Evolutionary conservation across 2,113 vertebrate genomes (phyloP).

Genomic region (Triplophysa siluroides): DNA sequence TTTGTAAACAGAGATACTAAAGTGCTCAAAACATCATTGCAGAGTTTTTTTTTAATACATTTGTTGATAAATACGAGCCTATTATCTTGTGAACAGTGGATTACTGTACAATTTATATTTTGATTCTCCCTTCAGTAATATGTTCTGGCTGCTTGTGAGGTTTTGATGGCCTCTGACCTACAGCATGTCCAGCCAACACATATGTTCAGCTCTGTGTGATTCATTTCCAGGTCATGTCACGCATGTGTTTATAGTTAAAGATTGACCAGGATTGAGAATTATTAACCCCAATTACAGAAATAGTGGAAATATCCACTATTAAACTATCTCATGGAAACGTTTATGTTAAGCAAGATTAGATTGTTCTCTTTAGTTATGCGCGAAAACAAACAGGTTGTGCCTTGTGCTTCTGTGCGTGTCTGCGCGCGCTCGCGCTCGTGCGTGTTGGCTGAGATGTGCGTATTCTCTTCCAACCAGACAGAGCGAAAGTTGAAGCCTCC

Average conservation of each 20-base stretch:
- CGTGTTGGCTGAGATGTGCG: not conserved
- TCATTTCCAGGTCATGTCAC: not conserved
- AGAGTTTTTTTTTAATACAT: too few relatives aligned
- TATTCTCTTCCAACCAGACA: not conserved
- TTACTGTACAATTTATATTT: too few relatives aligned
- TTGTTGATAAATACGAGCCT: too few relatives aligned
- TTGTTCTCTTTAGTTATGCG: not conserved
- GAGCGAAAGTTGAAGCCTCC: slow-evolving; percentile 9
- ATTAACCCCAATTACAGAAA: slow-evolving; percentile 5
- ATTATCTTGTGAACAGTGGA: too few relatives aligned
- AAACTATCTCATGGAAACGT: not conserved
- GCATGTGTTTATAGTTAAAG: slow-evolving; percentile 5
- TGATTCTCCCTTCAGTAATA: not conserved
- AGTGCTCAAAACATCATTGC: too few relatives aligned
- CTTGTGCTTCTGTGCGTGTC: not conserved
- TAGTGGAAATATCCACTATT: not conserved
- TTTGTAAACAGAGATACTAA: too few relatives aligned
- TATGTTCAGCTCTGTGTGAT: not conserved
- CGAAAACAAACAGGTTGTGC: slow-evolving; percentile 25
- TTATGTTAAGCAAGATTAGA: not conserved
- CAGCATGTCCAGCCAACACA: not conserved
- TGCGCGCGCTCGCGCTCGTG: not conserved
- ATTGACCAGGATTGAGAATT: slow-evolving; percentile 6
- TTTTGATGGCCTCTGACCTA: not conserved
- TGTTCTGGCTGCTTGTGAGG: not conserved